A percentile compares a stretch with the other conserved stretches of the same genome.
Evolutionary conservation across 2,888 invertebrate genomes (phyloP).

Genomic region (Cheilosia vernalis): DNA sequence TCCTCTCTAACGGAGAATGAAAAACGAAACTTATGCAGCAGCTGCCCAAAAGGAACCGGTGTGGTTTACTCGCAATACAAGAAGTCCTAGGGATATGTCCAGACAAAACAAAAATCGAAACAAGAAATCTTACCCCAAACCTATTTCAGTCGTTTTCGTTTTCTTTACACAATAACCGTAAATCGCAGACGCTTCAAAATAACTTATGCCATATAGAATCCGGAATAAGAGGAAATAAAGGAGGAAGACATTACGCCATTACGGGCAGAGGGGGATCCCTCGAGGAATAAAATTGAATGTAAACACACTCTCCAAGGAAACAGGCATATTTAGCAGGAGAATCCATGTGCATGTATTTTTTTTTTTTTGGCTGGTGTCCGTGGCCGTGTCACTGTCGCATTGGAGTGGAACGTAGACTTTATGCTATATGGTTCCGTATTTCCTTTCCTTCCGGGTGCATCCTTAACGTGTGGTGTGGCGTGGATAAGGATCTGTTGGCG

Average conservation of each 20-base stretch:
- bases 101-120: constrained; percentile 28
- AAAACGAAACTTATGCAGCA: constrained; percentile 69
- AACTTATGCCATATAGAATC: constrained; percentile 48
- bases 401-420: constrained; percentile 57
- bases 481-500: constrained; percentile 38
- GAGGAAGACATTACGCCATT: constrained; percentile 1
- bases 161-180: constrained; percentile 63
- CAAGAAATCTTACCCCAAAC: constrained; percentile 43
- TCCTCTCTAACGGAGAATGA: constrained; percentile 56
- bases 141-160: constrained; percentile 8
- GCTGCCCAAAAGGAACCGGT: constrained; percentile 68
- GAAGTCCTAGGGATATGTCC: constrained; percentile 21
- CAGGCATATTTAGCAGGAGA: constrained; percentile 35
- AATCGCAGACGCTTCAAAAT: constrained; percentile 56
- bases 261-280: constrained; percentile 35
- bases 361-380: constrained; percentile 13
- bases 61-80: constrained; percentile 50
- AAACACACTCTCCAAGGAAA: constrained; percentile 54
- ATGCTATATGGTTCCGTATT: constrained; percentile 26
- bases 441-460: constrained; percentile 67
- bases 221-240: constrained; percentile 43
- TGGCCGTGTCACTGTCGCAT: constrained; percentile 17
- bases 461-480: constrained; percentile 22
- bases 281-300: constrained; percentile 58
- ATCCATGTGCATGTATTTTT: constrained; percentile 6